Base-by-base conservation (phyloP, 2,113 vertebrate genomes). In the Periophthalmus modestus region DNA sequence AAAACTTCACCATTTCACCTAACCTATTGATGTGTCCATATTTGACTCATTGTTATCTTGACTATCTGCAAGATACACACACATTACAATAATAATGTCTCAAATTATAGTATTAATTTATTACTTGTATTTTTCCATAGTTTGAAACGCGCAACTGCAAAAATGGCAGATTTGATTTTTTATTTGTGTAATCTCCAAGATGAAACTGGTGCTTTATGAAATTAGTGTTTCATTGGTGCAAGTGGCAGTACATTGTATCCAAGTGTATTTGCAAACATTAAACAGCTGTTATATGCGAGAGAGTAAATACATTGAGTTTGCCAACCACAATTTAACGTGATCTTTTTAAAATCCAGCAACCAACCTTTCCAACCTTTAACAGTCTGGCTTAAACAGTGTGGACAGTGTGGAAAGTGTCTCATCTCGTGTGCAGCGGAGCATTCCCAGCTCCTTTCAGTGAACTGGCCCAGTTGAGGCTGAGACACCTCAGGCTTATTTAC, bases 241-340 rank as follows among this genome's bases (percentile, higher is more conserved):
- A 15, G 46, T 12, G 21, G 5, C 2, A n/a, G 13, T 21, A 11
- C 48, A 50, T 50, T 66, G 65, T 19, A 69, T 61, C 54, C 57
- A 57, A 33, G 47, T 67, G 34, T 75, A 61, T 81, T 76, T 80
- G 62, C 21, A 2, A 43, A 82, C 68, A 61, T 24, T 72, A 71
- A 80, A 74, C 79, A 33, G 69, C 72, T 70, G 58, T 24, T 13
- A 43, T 13, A 43, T 81, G 46, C 4, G 5, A n/a, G 52, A 9
- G 3, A 65, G 75, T 74, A 82, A 85, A 82, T 82, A 39, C 54
- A 4, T 54, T 82, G 2, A 83, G 80, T 83, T 46, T 66, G 13
- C 59, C 81, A 2, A 0, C 21, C 36, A 46, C 72, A 69, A 14
- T 72, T 72, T 15, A 67, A 75, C 19, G 48, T 1, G 9, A 18